These are phyloP conservation scores for Micrasema longulum DNA, from an alignment of 1,140 invertebrate genomes.

Conservation along the genomic window DNA sequence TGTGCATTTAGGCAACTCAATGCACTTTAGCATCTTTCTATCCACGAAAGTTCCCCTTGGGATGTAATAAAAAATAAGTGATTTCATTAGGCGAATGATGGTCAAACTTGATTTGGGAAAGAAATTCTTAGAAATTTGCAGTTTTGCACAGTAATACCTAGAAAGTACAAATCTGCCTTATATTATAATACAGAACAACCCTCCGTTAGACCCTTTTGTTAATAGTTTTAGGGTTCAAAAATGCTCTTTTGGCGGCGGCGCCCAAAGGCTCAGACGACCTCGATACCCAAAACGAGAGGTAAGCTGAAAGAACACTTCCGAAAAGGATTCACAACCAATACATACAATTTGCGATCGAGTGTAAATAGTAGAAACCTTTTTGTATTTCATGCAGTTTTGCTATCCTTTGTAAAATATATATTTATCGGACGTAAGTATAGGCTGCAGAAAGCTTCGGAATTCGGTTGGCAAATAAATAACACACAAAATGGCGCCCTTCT, in stretches of 20 bases:
- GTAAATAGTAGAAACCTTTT: too few relatives aligned
- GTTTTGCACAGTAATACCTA: slow-evolving; percentile 2
- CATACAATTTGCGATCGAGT: too few relatives aligned
- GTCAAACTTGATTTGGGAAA: not conserved
- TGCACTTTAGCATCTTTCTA: too few relatives aligned
- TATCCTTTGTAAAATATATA: not conserved
- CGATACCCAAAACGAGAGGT: not conserved
- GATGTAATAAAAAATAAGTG: not conserved
- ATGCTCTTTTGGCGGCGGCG: slow-evolving; percentile 30
- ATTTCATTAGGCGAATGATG: too few relatives aligned
- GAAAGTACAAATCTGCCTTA: slow-evolving; percentile 21
- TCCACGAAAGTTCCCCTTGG: too few relatives aligned
- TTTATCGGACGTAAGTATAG: slow-evolving; percentile 9
- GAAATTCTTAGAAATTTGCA: slow-evolving; percentile 9
- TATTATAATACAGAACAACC: slow-evolving; percentile 13
- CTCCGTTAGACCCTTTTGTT: slow-evolving; percentile 34
- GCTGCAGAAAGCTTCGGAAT: slow-evolving; percentile 29
- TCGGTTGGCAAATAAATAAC: slow-evolving; percentile 39
- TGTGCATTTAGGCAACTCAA: too few relatives aligned
- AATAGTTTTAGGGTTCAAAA: slow-evolving; percentile 35
- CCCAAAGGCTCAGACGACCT: slow-evolving; percentile 21
- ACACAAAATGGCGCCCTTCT: slow-evolving; percentile 9
- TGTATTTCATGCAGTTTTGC: not conserved
- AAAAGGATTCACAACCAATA: not conserved
- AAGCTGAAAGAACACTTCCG: not conserved